Base-by-base conservation (phyloP, 1,140 invertebrate genomes). In the Megalonaias nervosa region DNA sequence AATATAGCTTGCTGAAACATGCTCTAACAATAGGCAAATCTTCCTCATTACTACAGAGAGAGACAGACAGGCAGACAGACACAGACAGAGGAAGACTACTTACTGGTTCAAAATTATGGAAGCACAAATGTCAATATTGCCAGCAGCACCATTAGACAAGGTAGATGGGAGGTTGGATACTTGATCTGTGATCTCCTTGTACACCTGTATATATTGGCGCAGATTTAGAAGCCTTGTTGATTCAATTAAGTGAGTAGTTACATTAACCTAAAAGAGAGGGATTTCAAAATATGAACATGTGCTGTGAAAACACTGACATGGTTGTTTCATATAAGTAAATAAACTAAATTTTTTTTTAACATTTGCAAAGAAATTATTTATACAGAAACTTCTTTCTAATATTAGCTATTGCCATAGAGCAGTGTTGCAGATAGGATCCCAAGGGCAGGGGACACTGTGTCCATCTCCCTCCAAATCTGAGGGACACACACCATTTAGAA, bases 151-250 rank as follows among this genome's bases (percentile, higher is more conserved):
- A 21, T 71, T 58, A 19, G 64, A 71, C 2, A 38, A 48, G 38
- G 72, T 57, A 11, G 74, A 67, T 15, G 81, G 75, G 23, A 88
- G 77, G 57, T 77, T 82, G 5, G 77, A 67, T n/a, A 88, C 85
- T 74, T 89, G 88, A 11, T 86, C 86, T 57, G 81, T 84, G 55
- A 90, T 90, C 70, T 90, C 89, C n/a, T 84, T 85, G 74, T 89
- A 89, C 59, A 89, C 86, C 26, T 82, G 69, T 2, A 88, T 84
- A 75, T 87, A 94, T 89, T 94, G 92, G 38, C 91, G 91, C 16
- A 95, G 89, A 81, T 92, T 93, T 13, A 95, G 84, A 14, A 94
- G 80, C 71, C 94, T 90, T 69, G 91, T 92, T 15, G 92, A 92
- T 77, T 93, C 92, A 26, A 94, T 90, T 9, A 64, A 67, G n/a